These are phyloP conservation scores for Melikaiella ostensackeni DNA, from an alignment of 2,888 invertebrate genomes.

Conservation along the genomic window DNA sequence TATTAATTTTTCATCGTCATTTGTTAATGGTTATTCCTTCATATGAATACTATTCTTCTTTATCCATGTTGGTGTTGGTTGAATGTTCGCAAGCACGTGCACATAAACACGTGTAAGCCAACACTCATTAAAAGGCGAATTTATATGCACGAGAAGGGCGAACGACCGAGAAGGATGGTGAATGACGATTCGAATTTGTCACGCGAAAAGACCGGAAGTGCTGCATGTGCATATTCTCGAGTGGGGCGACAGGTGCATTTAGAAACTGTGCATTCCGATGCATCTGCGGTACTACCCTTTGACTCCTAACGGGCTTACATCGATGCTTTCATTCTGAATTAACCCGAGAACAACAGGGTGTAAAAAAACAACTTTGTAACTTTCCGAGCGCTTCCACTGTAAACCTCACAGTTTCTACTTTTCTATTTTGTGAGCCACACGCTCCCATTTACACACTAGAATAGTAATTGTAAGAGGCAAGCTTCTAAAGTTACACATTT, in stretches of 20 bases:
- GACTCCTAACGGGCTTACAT: slow-evolving; percentile 23
- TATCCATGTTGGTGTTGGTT: background rate
- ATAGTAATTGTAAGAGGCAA: too few relatives aligned
- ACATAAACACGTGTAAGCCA: background rate
- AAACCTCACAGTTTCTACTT: background rate
- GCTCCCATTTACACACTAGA: background rate
- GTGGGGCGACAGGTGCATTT: slow-evolving; percentile 35
- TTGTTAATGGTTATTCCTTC: too few relatives aligned
- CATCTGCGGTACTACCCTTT: slow-evolving; percentile 11
- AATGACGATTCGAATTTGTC: slow-evolving; percentile 36
- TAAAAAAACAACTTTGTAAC: background rate
- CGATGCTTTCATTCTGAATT: slow-evolving; percentile 25
- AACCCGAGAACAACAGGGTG: background rate
- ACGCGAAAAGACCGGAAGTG: slow-evolving; percentile 37
- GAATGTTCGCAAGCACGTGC: background rate
- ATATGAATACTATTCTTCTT: too few relatives aligned
- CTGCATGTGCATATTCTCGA: slow-evolving; percentile 32
- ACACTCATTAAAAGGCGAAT: background rate
- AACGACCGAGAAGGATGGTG: slow-evolving; percentile 31
- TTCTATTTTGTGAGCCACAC: background rate
- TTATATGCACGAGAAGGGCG: background rate
- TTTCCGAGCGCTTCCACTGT: background rate
- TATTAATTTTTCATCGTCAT: too few relatives aligned
- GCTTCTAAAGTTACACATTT: too few relatives aligned
- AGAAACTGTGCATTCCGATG: slow-evolving; percentile 28